phyloP scores from a whole-genome alignment of 2,888 invertebrate genomes.

The Athalia rosae region DNA sequence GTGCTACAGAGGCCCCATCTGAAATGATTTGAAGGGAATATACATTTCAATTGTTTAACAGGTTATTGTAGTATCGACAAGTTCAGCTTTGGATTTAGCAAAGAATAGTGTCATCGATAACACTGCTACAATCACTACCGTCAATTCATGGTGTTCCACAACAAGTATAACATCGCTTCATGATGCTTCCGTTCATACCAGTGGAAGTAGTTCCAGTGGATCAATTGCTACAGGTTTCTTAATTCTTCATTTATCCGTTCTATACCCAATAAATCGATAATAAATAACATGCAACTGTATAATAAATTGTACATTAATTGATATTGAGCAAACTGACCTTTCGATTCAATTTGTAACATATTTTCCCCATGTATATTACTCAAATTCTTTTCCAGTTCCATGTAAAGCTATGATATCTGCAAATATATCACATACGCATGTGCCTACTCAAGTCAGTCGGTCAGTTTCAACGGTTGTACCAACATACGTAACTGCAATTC shows the following conservation, averaged over 20 bases:
- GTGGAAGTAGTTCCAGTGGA: slow-evolving; percentile 48
- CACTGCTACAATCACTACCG: slow-evolving; percentile 24
- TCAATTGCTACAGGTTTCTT: slow-evolving; percentile 52
- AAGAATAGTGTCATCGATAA: slow-evolving; percentile 48
- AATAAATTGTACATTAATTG: not conserved
- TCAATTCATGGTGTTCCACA: slow-evolving; percentile 29
- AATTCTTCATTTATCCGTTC: not conserved
- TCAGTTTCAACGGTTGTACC: slow-evolving; percentile 46
- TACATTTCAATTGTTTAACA: slow-evolving; percentile 25
- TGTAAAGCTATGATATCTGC: slow-evolving; percentile 29
- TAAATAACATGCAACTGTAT: not conserved
- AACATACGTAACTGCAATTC: slow-evolving; percentile 40
- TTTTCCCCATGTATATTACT: not conserved
- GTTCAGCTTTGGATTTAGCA: slow-evolving; percentile 47
- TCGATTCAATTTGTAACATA: not conserved
- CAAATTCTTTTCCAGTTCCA: slow-evolving; percentile 32
- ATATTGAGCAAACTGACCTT: not conserved
- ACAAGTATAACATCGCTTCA: slow-evolving; percentile 47
- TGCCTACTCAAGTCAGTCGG: slow-evolving; percentile 32
- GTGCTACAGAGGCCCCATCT: not conserved
- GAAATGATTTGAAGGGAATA: not conserved
- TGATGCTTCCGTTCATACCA: slow-evolving; percentile 53
- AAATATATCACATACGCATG: slow-evolving; percentile 33
- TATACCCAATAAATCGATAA: not conserved
- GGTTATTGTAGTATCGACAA: slow-evolving; percentile 56